Evolutionary conservation across 2,797 vertebrate genomes (phyloP).

Genomic region (Pangasius djambal): DNA sequence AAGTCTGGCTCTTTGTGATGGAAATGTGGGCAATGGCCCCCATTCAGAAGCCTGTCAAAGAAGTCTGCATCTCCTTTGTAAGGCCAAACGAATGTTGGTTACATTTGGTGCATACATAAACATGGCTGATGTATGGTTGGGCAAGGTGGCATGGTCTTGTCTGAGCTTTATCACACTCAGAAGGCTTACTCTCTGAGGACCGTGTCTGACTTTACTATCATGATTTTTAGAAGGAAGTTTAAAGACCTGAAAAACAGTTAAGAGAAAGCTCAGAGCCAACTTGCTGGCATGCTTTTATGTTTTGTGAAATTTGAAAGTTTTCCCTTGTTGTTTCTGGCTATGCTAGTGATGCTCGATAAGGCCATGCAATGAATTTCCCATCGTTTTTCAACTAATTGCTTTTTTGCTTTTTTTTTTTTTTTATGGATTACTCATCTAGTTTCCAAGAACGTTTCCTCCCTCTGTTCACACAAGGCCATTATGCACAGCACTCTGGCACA

Average conservation of each 20-base stretch:
- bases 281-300: background rate
- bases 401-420: constrained; percentile 31
- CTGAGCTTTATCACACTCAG: constrained; percentile 4
- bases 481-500: constrained; percentile 42
- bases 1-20: constrained; percentile 83
- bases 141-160: constrained; percentile 13
- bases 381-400: constrained; percentile 27
- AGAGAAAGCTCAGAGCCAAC: background rate
- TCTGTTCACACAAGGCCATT: constrained; percentile 58
- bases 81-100: constrained; percentile 65
- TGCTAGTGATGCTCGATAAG: background rate
- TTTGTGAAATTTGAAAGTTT: background rate
- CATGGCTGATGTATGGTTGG: constrained; percentile 36
- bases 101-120: constrained; percentile 58
- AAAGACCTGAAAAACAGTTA: background rate
- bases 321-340: background rate
- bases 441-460: constrained; percentile 58
- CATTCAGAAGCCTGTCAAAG: constrained; percentile 69
- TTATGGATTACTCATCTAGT: constrained; percentile 64
- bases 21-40: constrained; percentile 75
- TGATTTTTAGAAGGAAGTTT: background rate
- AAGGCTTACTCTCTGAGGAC: background rate
- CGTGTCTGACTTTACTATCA: background rate
- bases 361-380: constrained; percentile 2
- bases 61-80: constrained; percentile 61